A percentile compares a stretch with the other conserved stretches of the same genome.
These are phyloP conservation scores for Phyllotreta cruciferae DNA, from an alignment of 2,888 invertebrate genomes.

Conservation along the genomic window DNA sequence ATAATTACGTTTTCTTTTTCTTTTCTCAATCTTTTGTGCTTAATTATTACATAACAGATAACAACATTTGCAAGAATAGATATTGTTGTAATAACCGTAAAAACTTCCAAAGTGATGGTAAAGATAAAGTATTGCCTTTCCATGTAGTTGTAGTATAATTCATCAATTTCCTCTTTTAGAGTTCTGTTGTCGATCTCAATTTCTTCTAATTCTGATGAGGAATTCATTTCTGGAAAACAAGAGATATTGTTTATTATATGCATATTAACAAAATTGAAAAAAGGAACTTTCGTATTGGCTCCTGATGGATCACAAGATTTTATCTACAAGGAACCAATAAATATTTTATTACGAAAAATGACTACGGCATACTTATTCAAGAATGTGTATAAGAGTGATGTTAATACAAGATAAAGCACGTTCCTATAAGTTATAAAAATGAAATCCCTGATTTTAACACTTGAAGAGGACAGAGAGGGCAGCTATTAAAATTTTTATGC, in stretches of 20 bases:
- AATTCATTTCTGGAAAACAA: constrained; percentile 5
- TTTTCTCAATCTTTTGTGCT: not conserved
- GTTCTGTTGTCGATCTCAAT: not conserved
- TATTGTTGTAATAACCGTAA: not conserved
- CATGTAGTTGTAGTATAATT: not conserved
- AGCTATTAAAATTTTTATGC: no score
- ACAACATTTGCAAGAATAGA: constrained; percentile 12
- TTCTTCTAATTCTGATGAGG: not conserved
- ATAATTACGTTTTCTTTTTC: constrained; percentile 11
- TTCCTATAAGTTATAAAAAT: no score
- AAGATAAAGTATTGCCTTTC: not conserved
- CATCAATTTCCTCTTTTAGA: not conserved
- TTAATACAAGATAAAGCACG: no score
- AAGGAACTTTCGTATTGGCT: no score
- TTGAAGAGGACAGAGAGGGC: no score
- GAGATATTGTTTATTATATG: not conserved
- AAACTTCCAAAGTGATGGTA: constrained; percentile 3
- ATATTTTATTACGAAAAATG: no score
- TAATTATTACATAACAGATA: constrained; percentile 14
- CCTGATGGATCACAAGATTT: no score
- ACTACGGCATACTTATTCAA: no score
- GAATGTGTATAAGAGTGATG: no score
- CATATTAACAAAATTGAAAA: not conserved
- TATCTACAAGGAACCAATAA: no score
- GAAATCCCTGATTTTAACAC: no score